Evolutionary conservation across 2,113 vertebrate genomes (phyloP).

Genomic region (Leucoraja erinaceus): DNA sequence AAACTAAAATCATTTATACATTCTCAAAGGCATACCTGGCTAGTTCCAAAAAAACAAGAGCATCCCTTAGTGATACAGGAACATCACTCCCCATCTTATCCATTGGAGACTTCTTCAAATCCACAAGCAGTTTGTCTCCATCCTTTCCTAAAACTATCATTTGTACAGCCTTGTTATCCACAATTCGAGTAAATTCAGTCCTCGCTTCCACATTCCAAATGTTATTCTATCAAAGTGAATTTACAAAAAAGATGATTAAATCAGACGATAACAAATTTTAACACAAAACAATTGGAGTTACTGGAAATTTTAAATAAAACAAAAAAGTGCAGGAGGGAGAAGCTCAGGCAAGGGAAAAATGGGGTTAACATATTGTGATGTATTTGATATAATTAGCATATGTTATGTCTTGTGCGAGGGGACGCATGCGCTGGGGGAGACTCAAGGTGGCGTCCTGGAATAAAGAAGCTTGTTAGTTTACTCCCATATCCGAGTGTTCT

Average conservation of each 20-base stretch:
- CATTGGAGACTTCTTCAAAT: constrained; percentile 70
- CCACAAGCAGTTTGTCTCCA: constrained; percentile 70
- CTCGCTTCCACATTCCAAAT: constrained; percentile 69
- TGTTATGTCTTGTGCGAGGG: too few relatives aligned
- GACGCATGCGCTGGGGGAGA: too few relatives aligned
- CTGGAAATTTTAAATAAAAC: not conserved
- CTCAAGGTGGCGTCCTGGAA: too few relatives aligned
- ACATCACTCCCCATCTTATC: constrained; percentile 57
- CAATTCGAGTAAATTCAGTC: constrained; percentile 62
- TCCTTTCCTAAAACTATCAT: constrained; percentile 72
- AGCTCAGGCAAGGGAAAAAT: too few relatives aligned
- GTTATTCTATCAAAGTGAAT: constrained; percentile 52
- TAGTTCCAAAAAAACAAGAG: constrained; percentile 75
- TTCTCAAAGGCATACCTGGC: constrained; percentile 64
- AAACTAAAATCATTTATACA: not conserved
- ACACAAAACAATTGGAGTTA: not conserved
- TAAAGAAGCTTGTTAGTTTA: too few relatives aligned
- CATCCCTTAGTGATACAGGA: constrained; percentile 73
- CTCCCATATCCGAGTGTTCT: too few relatives aligned
- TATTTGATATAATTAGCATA: too few relatives aligned
- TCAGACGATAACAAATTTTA: not conserved
- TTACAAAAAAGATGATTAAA: constrained; percentile 15
- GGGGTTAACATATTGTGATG: too few relatives aligned
- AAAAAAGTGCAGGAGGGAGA: not conserved
- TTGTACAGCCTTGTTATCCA: constrained; percentile 66